Evolutionary conservation across 2,113 vertebrate species (phyloP).

Genomic region (Etia nguti): DNA sequence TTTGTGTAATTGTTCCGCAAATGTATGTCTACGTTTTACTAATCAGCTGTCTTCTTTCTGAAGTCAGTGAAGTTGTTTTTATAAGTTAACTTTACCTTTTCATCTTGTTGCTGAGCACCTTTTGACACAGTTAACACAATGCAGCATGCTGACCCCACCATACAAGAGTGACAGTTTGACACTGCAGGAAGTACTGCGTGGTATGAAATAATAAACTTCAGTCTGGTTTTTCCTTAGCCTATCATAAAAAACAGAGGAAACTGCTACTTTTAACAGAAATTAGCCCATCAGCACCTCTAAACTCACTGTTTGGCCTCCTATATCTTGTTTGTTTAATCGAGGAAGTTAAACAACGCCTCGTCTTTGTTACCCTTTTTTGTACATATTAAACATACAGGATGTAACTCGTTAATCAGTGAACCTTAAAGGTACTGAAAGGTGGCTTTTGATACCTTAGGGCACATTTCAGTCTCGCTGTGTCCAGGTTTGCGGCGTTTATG

Average conservation of each 20-base stretch:
- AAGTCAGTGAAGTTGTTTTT: slow-evolving; percentile 13
- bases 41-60: neutral
- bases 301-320: neutral
- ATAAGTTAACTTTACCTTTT: slow-evolving; percentile 11
- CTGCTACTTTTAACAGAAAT: neutral
- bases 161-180: neutral
- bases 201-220: neutral
- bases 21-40: slow-evolving; percentile 3
- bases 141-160: neutral
- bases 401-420: neutral
- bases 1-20: slow-evolving; percentile 14
- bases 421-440: neutral
- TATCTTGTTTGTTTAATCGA: neutral
- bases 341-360: neutral
- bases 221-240: neutral
- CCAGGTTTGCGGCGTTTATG: neutral
- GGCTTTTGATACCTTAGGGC: neutral
- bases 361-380: neutral
- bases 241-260: neutral
- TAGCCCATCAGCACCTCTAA: neutral
- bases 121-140: slow-evolving; percentile 3
- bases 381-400: neutral
- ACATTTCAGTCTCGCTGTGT: neutral
- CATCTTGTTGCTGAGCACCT: neutral
- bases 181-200: neutral